A percentile compares a stretch with the other conserved stretches of the same genome.
Conservation (phyloP, 1,140 invertebrate genomes). For the Lepidurus couesii region DNA sequence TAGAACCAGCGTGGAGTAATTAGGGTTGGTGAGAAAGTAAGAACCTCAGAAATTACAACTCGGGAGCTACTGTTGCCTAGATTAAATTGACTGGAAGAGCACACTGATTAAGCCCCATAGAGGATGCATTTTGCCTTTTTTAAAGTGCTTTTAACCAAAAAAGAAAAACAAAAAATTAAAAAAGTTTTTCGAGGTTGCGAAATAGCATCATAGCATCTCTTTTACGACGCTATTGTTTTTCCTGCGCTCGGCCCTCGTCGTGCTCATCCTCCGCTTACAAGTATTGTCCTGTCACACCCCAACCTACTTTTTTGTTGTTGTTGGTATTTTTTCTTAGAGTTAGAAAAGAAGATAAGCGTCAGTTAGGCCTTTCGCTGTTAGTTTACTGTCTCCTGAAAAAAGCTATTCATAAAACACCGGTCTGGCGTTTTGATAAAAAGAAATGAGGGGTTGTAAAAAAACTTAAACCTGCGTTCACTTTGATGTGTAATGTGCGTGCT, state of each 20-base stretch:
- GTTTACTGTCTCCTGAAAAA: no score
- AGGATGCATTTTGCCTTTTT: background rate
- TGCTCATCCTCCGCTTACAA: background rate
- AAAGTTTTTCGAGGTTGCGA: background rate
- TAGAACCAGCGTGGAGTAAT: background rate
- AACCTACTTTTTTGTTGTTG: background rate
- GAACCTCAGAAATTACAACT: background rate
- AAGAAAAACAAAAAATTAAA: no score
- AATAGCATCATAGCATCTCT: background rate
- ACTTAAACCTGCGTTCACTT: background rate
- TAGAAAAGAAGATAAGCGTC: background rate
- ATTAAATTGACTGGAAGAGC: background rate
- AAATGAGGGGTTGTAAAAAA: background rate
- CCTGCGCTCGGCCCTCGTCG: background rate
- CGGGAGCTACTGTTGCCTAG: background rate
- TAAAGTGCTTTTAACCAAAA: no score
- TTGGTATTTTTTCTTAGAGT: background rate
- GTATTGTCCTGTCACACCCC: conserved; percentile 4
- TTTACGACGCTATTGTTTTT: conserved; percentile 10
- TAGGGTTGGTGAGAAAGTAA: conserved; percentile 2
- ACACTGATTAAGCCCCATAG: background rate
- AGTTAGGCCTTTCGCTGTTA: no score
- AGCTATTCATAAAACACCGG: no score
- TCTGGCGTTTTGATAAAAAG: no score
- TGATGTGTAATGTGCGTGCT: background rate